Evolutionary conservation across 1,140 invertebrate genomes (phyloP).

Genomic region (Bombus soroeensis): DNA sequence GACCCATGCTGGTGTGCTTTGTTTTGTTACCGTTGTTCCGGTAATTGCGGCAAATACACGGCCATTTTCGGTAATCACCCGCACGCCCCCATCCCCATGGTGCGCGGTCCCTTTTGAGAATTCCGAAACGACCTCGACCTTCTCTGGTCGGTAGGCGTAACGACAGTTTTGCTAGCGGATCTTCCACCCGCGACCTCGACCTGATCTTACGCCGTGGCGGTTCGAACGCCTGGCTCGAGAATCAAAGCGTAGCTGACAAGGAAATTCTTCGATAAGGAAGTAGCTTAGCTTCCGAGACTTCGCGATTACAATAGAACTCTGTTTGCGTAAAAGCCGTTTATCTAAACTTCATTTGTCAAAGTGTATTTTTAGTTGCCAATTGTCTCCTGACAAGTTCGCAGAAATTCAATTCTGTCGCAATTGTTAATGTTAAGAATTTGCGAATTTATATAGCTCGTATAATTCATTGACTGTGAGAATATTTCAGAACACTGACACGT

Average conservation of each 20-base stretch:
- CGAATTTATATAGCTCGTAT: too few species aligned
- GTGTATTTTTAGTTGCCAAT: too few species aligned
- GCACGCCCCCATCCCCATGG: constrained; percentile 67
- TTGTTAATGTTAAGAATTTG: too few species aligned
- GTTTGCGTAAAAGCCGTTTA: too few species aligned
- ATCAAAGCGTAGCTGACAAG: neutral
- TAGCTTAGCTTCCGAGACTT: neutral
- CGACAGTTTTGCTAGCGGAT: constrained; percentile 70
- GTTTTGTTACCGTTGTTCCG: constrained; percentile 80
- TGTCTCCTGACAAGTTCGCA: too few species aligned
- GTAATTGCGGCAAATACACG: constrained; percentile 78
- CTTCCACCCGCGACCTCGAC: constrained; percentile 64
- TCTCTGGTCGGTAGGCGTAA: constrained; percentile 75
- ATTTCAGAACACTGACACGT: too few species aligned
- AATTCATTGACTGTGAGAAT: too few species aligned
- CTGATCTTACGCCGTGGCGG: constrained; percentile 26
- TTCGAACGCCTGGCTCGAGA: neutral
- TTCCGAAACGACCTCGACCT: constrained; percentile 75
- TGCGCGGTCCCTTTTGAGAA: constrained; percentile 76
- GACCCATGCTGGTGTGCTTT: constrained; percentile 64
- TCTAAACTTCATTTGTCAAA: too few species aligned
- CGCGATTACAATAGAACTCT: too few species aligned
- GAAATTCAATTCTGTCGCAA: too few species aligned
- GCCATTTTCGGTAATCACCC: constrained; percentile 78
- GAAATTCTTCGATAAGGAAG: neutral